Percentiles rank a stretch among this genome's conserved stretches.
phyloP scores from a whole-genome alignment of 2,113 vertebrate genomes.

The Podarcis cretensis region DNA sequence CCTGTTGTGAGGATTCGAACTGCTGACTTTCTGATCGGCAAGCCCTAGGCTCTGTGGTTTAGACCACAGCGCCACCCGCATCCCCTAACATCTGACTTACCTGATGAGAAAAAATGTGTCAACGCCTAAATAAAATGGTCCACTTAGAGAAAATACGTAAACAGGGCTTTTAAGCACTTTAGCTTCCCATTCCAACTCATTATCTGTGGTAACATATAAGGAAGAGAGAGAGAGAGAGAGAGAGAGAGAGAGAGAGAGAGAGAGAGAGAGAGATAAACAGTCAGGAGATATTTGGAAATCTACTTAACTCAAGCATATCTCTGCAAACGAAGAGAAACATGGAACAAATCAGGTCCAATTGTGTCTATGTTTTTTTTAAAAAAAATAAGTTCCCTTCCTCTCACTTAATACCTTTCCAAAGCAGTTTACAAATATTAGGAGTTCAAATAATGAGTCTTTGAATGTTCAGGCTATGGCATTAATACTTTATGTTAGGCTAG shows the following conservation, averaged over 20 bases:
- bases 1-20: too few species aligned
- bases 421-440: too few species aligned
- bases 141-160: slow-evolving; percentile 77
- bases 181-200: slow-evolving; percentile 79
- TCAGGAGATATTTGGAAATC: not conserved
- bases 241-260: not conserved
- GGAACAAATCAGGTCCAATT: too few species aligned
- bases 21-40: too few species aligned
- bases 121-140: slow-evolving; percentile 85
- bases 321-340: not conserved
- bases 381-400: not conserved
- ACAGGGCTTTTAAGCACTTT: slow-evolving; percentile 77
- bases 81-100: slow-evolving; percentile 62
- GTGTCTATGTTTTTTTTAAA: not conserved
- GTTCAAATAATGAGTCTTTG: too few species aligned
- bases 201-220: slow-evolving; percentile 71
- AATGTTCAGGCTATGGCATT: too few species aligned
- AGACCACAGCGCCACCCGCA: too few species aligned
- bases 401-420: too few species aligned
- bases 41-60: too few species aligned
- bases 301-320: not conserved
- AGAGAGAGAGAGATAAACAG: not conserved
- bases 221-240: slow-evolving; percentile 16
- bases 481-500: not conserved
- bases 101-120: slow-evolving; percentile 87